These are phyloP conservation scores for Urocitellus parryii DNA, from an alignment of 2,113 vertebrate genomes.

Conservation along the genomic window DNA sequence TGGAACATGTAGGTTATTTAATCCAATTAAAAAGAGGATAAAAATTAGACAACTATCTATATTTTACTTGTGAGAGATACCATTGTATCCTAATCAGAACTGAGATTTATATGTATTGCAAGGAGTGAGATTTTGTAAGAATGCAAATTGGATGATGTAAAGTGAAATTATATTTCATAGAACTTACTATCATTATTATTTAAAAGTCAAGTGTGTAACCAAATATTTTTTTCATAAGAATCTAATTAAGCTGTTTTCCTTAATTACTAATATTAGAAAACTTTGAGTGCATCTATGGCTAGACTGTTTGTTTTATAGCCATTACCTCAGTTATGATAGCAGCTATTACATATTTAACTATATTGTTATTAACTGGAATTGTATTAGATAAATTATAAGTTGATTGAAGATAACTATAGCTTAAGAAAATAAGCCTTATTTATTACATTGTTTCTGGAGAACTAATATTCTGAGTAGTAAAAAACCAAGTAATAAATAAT, in stretches of 20 bases:
- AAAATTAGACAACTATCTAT: background rate
- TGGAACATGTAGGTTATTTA: background rate
- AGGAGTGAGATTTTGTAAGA: background rate
- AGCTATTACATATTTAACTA: constrained; percentile 1
- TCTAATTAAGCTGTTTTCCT: background rate
- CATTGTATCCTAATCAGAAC: background rate
- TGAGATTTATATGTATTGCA: background rate
- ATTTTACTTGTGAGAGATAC: background rate
- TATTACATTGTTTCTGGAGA: constrained; percentile 25
- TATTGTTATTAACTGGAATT: constrained; percentile 26
- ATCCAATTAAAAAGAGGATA: background rate
- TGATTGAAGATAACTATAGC: background rate
- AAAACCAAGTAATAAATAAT: constrained; percentile 26
- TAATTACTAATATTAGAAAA: background rate
- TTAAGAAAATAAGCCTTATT: background rate
- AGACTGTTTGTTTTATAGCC: background rate
- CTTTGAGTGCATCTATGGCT: background rate
- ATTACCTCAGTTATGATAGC: background rate
- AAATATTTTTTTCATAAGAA: background rate
- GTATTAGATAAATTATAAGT: constrained; percentile 20
- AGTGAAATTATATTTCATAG: constrained; percentile 22
- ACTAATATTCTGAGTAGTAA: background rate
- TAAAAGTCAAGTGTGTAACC: background rate
- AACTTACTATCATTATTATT: background rate
- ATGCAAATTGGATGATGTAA: background rate